Evolutionary conservation across 2,888 invertebrate genomes (phyloP).

Genomic region (Tachina grossa): DNA sequence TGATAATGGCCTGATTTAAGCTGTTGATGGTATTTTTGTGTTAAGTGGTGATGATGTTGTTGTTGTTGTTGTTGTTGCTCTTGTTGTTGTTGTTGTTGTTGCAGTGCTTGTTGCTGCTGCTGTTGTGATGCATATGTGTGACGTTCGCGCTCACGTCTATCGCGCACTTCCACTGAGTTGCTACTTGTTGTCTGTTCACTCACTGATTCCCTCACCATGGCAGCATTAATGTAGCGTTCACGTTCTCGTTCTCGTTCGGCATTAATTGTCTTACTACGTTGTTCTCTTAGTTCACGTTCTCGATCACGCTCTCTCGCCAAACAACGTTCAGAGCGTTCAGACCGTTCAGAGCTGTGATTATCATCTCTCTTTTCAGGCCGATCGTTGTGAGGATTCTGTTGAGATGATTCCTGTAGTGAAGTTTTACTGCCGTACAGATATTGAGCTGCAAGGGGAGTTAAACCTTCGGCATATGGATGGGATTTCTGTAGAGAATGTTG

Average conservation of each 20-base stretch:
- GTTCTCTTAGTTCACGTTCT: constrained; percentile 78
- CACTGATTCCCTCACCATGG: constrained; percentile 63
- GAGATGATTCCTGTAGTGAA: constrained; percentile 75
- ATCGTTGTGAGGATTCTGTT: constrained; percentile 64
- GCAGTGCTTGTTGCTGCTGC: constrained; percentile 1
- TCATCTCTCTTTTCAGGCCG: constrained; percentile 61
- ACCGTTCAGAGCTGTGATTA: constrained; percentile 53
- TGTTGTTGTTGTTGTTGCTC: not conserved
- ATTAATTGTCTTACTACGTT: constrained; percentile 73
- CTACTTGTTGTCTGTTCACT: constrained; percentile 46
- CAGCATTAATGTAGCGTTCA: constrained; percentile 71
- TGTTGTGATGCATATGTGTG: constrained; percentile 33
- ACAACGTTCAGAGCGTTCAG: constrained; percentile 57
- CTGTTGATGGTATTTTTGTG: constrained; percentile 61
- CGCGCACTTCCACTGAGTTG: constrained; percentile 71
- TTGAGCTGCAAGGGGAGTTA: constrained; percentile 77
- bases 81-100: constrained; percentile 48
- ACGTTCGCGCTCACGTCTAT: constrained; percentile 73
- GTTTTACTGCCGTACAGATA: constrained; percentile 78
- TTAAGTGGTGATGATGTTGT: constrained; percentile 45
- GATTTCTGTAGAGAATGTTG: constrained; percentile 67
- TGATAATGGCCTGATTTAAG: constrained; percentile 49
- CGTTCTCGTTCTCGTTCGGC: constrained; percentile 74
- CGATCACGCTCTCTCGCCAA: constrained; percentile 70
- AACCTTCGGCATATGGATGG: constrained; percentile 76